These are phyloP conservation scores for Apaloderma vittatum DNA, from an alignment of 2,113 vertebrate genomes.

Conservation along the genomic window DNA sequence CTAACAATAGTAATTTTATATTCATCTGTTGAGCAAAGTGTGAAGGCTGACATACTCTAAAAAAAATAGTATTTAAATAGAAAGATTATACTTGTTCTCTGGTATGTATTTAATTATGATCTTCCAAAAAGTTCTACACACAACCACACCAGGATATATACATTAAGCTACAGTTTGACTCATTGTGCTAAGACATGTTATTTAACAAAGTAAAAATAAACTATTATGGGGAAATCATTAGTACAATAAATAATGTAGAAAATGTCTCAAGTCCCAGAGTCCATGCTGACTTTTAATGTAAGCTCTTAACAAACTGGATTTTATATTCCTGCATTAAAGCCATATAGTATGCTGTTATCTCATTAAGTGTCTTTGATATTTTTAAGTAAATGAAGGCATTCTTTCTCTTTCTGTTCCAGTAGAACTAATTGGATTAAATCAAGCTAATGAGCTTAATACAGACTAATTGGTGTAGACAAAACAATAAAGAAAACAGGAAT, in stretches of 20 bases:
- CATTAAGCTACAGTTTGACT: not conserved
- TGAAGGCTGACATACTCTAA: not conserved
- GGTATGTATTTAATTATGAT: not conserved
- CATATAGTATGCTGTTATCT: not conserved
- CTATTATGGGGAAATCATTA: not conserved
- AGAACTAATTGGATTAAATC: slow-evolving; percentile 56
- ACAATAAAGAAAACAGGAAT: slow-evolving; percentile 2
- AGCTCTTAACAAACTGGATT: not conserved
- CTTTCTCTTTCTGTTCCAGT: not conserved
- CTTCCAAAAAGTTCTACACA: not conserved
- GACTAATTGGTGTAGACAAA: slow-evolving; percentile 39
- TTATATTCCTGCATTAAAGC: not conserved
- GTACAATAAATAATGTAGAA: not conserved
- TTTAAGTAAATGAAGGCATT: slow-evolving; percentile 13
- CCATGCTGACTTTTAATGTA: not conserved
- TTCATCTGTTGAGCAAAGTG: not conserved
- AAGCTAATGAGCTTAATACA: slow-evolving; percentile 38
- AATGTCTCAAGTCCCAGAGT: not conserved
- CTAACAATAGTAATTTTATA: not conserved
- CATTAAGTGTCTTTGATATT: not conserved
- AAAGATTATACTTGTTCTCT: not conserved
- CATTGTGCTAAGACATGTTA: not conserved
- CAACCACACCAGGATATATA: not conserved
- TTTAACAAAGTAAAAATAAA: not conserved
- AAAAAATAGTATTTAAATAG: not conserved